Evolutionary conservation across 2,113 vertebrate genomes (phyloP), one percentile per base, ranked within the genome.

Genomic region (Entosphenus tridentatus): DNA sequence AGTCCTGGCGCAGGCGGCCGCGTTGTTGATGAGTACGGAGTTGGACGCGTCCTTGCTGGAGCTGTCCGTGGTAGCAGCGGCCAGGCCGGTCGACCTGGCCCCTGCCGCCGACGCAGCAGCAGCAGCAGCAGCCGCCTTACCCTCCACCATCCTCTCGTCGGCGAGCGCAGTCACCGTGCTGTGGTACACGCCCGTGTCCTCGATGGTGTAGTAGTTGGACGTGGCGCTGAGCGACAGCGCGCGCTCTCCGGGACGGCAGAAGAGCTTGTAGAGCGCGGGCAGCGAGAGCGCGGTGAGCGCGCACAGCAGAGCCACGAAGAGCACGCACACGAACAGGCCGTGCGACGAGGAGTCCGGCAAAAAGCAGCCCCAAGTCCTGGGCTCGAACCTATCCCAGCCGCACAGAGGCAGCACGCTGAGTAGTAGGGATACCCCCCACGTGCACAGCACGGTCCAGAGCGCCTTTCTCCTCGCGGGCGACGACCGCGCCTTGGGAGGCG

Each of bases 321-420:
- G 70, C 0, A 73, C 71, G 56, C 88, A 78, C 55, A 89, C 80
- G 2, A 93, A 74, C 70, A 89, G 71, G 56, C 75, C 69, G 73
- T 88, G 87, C 14, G 87, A 82, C 39, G 86, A 81, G 75, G 79
- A 76, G 71, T 77, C 76, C 75, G 85, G 82, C 0, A 81, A 77
- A 73, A 87, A 82, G 74, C 93, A 98, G 4, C 91, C 91, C 76
- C 93, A 83, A 39, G 85, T 76, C 11, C 81, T 85, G 67, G 78
- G 83, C 55, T 77, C 72, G 69, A 88, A 91, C 69, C 78, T 76
- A 72, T 89, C 93, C 93, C 88, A 93, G 2, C 88, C 91, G 68
- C 85, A 86, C 62, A 95, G 72, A 59, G 93, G 93, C 21, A 90
- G 71, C 71, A 81, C 57, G 6, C 89, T 85, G 72, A 95, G 78